Evolutionary conservation across 2,888 invertebrate genomes (phyloP), one percentile per base, ranked within the genome.

Genomic region (Nemotelus pantherinus): DNA sequence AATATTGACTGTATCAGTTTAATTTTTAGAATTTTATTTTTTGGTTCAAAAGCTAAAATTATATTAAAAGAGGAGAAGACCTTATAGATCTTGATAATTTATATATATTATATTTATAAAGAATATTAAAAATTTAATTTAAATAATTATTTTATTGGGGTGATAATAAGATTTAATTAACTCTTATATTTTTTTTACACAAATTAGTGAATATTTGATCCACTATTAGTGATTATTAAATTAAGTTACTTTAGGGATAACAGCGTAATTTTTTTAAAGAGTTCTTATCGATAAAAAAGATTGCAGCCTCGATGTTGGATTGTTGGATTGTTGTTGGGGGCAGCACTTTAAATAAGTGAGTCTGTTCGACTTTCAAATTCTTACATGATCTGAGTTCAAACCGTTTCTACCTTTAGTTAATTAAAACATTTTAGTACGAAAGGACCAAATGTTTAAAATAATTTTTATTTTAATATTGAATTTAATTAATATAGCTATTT

Each of bases 361-460:
- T 92, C 92, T 93, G 93, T 93, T 93, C 93, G 92, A 93, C 92
- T 90, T 90, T 93, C 92, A 90, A 92, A 91, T 90, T 90, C 90
- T 70, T 57, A 57, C 72, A 72, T 72, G 72, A 72, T 72, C 72
- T 72, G 72, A 57, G 55, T 72, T 70, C 70, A 70, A 55, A 70
- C 70, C 70, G 70, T 65, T 65, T 65, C 65, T 65, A 65, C 45
- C 65, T 65, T 65, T 65, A 65, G 65, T 63, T 39, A 85, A 81
- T 80, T 84, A 82, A 84, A 85, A 89, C 89, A 89, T 90, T 90
- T 90, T 92, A 92, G 93, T 93, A 93, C 93, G 93, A 93, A 93
- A 93, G 93, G 92, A 93, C 89, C 88, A 88, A 88, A 87, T 89
- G 89, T 89, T 87, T 84, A 84, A 88, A 89, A 65, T 2, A 65